phyloP scores from a whole-genome alignment of 2,797 vertebrate species.

The Acanthiza pusilla region DNA sequence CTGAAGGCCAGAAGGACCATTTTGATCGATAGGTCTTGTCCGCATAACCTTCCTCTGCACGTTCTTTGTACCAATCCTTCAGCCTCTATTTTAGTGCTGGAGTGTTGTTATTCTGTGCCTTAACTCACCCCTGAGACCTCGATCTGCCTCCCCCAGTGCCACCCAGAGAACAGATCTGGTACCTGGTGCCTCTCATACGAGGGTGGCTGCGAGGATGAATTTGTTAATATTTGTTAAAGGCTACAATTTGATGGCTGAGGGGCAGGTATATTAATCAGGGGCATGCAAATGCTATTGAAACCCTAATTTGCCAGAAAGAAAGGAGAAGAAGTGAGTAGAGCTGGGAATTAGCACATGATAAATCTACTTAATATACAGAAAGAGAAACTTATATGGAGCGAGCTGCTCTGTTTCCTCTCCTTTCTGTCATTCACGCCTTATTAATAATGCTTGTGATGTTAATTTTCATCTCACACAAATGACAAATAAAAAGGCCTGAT shows the following conservation, averaged over 20 bases:
- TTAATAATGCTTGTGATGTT: conserved; percentile 67
- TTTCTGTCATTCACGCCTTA: conserved; percentile 46
- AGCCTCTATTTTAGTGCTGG: neutral
- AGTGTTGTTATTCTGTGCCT: neutral
- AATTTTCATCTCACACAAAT: conserved; percentile 50
- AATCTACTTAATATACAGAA: conserved; percentile 31
- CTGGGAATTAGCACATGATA: neutral
- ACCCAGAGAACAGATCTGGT: neutral
- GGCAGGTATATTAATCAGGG: neutral
- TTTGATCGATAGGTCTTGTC: neutral
- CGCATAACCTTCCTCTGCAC: neutral
- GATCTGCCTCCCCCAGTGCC: neutral
- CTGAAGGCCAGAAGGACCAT: neutral
- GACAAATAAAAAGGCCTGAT: conserved; percentile 57
- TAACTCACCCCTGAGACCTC: neutral
- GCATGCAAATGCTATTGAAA: neutral
- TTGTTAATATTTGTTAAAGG: neutral
- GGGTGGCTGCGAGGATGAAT: neutral
- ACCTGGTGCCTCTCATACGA: neutral
- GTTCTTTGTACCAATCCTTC: neutral
- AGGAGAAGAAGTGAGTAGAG: neutral
- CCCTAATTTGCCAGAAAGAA: neutral
- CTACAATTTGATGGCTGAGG: neutral
- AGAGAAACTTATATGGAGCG: neutral
- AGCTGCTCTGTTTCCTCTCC: conserved; percentile 21